Conservation (phyloP, 2,888 invertebrate species). For the Cephonodes hylas region DNA sequence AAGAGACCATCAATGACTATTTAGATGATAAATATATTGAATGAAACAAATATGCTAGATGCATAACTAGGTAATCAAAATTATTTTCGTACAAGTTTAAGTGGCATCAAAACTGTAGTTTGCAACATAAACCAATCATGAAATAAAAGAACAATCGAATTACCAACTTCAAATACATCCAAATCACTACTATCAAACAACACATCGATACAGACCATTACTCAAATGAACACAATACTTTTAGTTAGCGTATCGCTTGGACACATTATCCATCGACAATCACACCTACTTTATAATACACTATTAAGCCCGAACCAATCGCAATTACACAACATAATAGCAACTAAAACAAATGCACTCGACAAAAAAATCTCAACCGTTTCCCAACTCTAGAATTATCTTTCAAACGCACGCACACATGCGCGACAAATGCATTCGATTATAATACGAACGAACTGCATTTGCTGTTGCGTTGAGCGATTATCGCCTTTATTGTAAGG, state of each 20-base stretch:
- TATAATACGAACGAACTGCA: constrained; percentile 43
- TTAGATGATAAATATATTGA: no score
- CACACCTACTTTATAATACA: constrained; percentile 17
- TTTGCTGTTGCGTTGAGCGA: constrained; percentile 29
- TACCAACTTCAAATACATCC: not conserved
- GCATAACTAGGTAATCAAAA: no score
- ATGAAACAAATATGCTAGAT: no score
- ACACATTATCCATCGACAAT: constrained; percentile 8
- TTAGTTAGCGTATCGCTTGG: constrained; percentile 15
- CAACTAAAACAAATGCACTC: constrained; percentile 46
- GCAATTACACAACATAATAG: constrained; percentile 29
- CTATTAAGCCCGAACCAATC: constrained; percentile 19
- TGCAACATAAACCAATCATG: not conserved
- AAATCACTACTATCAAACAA: constrained; percentile 6
- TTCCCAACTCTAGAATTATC: constrained; percentile 69
- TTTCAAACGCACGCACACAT: constrained; percentile 59
- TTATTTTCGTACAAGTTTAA: no score
- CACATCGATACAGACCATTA: constrained; percentile 1
- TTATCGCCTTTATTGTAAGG: constrained; percentile 32
- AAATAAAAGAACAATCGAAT: not conserved
- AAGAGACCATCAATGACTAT: no score
- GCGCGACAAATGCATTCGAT: constrained; percentile 51
- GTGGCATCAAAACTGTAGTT: no score
- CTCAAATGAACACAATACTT: constrained; percentile 16
- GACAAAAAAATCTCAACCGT: constrained; percentile 56